Percentiles rank a stretch among this genome's conserved stretches.
Conservation (phyloP, 1,140 invertebrate species). For the Bombus impatiens region DNA sequence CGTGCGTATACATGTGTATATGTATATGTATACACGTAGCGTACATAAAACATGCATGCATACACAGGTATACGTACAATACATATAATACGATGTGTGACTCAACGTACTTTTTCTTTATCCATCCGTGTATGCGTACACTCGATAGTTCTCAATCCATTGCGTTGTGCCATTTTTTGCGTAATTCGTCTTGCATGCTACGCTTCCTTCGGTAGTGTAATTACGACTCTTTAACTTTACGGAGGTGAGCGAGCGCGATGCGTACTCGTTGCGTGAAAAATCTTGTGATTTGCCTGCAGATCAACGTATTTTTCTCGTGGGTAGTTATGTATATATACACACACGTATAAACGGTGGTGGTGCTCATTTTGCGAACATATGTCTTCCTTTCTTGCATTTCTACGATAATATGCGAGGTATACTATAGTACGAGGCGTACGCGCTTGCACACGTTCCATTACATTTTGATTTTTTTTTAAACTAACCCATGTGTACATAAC, state of each 20-base stretch:
- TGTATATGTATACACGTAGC: not conserved
- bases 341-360: conserved; percentile 55
- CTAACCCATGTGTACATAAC: conserved; percentile 83
- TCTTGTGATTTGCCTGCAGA: not conserved
- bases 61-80: conserved; percentile 8
- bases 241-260: conserved; percentile 62
- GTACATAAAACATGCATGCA: conserved; percentile 4
- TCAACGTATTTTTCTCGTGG: not conserved
- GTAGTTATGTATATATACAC: not conserved
- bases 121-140: conserved; percentile 73
- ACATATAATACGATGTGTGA: conserved; percentile 65
- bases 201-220: conserved; percentile 82
- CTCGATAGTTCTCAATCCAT: conserved; percentile 79
- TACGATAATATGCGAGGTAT: not conserved
- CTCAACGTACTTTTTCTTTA: conserved; percentile 65
- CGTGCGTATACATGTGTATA: not conserved
- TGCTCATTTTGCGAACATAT: conserved; percentile 27
- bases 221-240: conserved; percentile 75
- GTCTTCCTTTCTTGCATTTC: not conserved
- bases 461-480: conserved; percentile 75
- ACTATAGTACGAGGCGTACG: conserved; percentile 31
- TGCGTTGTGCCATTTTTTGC: conserved; percentile 81
- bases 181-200: conserved; percentile 82
- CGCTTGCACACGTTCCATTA: conserved; percentile 63
- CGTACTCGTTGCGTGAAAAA: conserved; percentile 32